These are phyloP conservation scores for Herpetotheres cachinnans DNA, from an alignment of 2,113 vertebrate species.

Conservation along the genomic window DNA sequence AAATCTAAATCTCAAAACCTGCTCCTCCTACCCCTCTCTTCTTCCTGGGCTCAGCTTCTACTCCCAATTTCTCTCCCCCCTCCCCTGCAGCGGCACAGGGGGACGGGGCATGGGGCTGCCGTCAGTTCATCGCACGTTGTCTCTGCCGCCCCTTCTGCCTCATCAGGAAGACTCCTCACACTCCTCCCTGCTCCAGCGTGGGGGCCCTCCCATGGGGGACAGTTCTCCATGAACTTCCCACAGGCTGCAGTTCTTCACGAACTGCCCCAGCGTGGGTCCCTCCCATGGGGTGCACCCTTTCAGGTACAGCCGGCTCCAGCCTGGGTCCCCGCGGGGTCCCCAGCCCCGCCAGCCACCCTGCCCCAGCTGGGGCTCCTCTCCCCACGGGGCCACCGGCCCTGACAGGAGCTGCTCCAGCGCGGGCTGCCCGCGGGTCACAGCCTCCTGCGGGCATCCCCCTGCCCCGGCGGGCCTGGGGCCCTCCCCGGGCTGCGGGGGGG, in stretches of 20 bases:
- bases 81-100: neutral
- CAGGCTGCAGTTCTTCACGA: too few relatives aligned
- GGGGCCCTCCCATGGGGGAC: neutral
- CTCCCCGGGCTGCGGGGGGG: too few relatives aligned
- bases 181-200: neutral
- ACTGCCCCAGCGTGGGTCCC: accelerated
- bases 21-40: too few relatives aligned
- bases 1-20: neutral
- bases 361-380: too few relatives aligned
- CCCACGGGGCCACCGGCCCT: too few relatives aligned
- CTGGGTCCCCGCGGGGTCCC: too few relatives aligned
- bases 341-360: too few relatives aligned
- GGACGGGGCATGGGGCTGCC: accelerated
- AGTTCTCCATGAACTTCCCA: too few relatives aligned
- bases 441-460: too few relatives aligned
- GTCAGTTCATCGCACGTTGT: neutral
- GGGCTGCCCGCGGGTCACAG: too few relatives aligned
- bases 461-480: too few relatives aligned
- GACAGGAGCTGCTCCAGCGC: too few relatives aligned
- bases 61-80: neutral
- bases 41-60: neutral
- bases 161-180: neutral
- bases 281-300: neutral
- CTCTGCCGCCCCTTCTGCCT: neutral
- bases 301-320: neutral